Conservation (phyloP, 2,797 vertebrate species). For the Sebastes trivittatus region DNA sequence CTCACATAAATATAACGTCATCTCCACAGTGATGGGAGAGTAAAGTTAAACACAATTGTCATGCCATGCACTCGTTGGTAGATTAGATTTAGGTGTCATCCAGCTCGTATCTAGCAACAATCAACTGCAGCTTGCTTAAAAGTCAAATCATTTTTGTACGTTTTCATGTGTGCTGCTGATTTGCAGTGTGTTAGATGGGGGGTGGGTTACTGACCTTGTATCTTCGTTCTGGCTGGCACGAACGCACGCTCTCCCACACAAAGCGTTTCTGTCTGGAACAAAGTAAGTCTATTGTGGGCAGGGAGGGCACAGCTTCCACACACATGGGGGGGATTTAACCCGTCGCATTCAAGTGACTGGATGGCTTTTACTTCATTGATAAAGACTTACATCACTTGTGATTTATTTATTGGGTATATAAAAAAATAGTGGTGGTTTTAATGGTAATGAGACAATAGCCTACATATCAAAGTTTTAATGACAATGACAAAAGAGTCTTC, state of each 20-base stretch:
- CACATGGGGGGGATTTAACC: conserved; percentile 60
- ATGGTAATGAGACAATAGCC: neutral
- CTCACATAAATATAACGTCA: conserved; percentile 70
- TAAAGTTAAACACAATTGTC: neutral
- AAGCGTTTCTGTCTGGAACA: conserved; percentile 75
- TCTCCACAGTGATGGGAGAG: conserved; percentile 31
- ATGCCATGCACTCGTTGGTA: neutral
- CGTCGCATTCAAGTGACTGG: conserved; percentile 42
- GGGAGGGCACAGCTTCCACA: conserved; percentile 47
- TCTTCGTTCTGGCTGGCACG: conserved; percentile 80
- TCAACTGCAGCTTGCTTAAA: neutral
- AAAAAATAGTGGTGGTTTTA: neutral
- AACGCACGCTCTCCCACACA: conserved; percentile 62
- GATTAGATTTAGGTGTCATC: neutral
- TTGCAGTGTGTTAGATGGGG: conserved; percentile 31
- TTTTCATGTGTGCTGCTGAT: conserved; percentile 32
- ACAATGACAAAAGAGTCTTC: neutral
- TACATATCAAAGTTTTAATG: neutral
- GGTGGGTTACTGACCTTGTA: conserved; percentile 63
- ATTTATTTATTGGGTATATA: conserved; percentile 1
- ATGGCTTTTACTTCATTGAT: conserved; percentile 37
- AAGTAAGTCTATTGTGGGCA: conserved; percentile 72
- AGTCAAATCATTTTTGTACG: neutral
- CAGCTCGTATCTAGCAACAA: neutral
- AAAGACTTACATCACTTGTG: conserved; percentile 30